phyloP scores from a whole-genome alignment of 2,797 vertebrate genomes.

The Pseudochirops cupreus region DNA sequence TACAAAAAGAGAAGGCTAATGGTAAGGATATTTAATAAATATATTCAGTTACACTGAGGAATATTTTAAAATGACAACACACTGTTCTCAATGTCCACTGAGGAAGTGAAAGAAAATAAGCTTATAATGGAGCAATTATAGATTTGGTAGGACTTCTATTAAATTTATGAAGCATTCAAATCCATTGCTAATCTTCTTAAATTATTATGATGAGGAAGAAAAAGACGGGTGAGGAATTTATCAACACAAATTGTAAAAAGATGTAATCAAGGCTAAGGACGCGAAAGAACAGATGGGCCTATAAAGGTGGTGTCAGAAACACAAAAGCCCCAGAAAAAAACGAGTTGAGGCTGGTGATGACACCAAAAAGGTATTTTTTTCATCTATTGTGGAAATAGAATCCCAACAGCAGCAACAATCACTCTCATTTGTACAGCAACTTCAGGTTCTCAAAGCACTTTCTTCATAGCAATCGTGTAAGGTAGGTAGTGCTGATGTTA shows the following conservation, averaged over 20 bases:
- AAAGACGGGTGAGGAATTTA: neutral
- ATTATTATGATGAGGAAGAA: neutral
- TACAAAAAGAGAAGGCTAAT: conserved; percentile 4
- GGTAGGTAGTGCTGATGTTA: neutral
- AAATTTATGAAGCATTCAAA: conserved; percentile 36
- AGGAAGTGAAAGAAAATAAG: neutral
- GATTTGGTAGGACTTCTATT: neutral
- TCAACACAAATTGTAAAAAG: neutral
- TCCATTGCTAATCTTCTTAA: conserved; percentile 21
- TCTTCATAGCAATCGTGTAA: neutral
- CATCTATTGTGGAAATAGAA: neutral
- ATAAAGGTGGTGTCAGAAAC: neutral
- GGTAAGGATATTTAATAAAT: conserved; percentile 6
- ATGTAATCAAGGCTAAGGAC: neutral
- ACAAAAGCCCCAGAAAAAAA: neutral
- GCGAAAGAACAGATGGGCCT: neutral
- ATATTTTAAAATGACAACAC: conserved; percentile 5
- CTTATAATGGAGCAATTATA: neutral
- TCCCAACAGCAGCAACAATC: neutral
- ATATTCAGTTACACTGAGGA: neutral
- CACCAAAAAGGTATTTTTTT: neutral
- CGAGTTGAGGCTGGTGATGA: neutral
- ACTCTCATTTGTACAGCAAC: neutral
- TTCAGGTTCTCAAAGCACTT: neutral
- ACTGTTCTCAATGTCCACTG: neutral